Evolutionary conservation across 2,888 invertebrate species (phyloP), one percentile per base, ranked within the genome.

Genomic region (Oscheius onirici): DNA sequence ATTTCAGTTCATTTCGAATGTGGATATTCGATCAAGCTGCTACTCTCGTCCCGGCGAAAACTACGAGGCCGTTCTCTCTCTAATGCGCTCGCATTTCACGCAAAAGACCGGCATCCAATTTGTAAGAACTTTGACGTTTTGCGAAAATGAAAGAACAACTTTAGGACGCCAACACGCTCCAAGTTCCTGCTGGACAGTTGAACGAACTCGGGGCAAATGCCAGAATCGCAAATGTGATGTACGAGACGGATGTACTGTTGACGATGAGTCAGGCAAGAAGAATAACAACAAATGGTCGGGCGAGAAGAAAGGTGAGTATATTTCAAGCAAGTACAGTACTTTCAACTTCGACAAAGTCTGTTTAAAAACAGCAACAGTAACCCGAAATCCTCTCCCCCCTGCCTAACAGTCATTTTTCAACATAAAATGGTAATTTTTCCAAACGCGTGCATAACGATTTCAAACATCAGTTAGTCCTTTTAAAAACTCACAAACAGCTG

Each of bases 1-100:
- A n/a, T n/a, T 73, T 63, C 52, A 79, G 79, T 70, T 77, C 15
- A 77, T 80, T 10, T 71, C 71, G n/a, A 73, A 71, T 68, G 72
- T 80, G 0, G 75, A 80, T 43, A 28, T 24, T 17, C 67, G 72
- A 49, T 77, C 74, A 0, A 69, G 73, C 0, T 77, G 76, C 3
- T 81, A 79, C 58, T 73, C 73, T 40, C 41, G 69, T 26, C 74
- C 75, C 0, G 81, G 81, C 11, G 75, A 80, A 54, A 74, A 77
- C 46, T 81, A 81, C 55, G 77, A 77, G 22, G 70, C 74, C 54
- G 82, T 82, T 3, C 67, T 80, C 5, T 66, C 70, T 24, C 57
- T 76, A 5, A 73, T 80, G 75, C 69, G 70, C 8, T 54, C 71
- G 0, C 77, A 74, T 66, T 76, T 76, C 46, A 73, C 74, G 20